A percentile compares a stretch with the other conserved stretches of the same genome.
Evolutionary conservation across 2,797 vertebrate genomes (phyloP).

Genomic region (Danio albolineatus): DNA sequence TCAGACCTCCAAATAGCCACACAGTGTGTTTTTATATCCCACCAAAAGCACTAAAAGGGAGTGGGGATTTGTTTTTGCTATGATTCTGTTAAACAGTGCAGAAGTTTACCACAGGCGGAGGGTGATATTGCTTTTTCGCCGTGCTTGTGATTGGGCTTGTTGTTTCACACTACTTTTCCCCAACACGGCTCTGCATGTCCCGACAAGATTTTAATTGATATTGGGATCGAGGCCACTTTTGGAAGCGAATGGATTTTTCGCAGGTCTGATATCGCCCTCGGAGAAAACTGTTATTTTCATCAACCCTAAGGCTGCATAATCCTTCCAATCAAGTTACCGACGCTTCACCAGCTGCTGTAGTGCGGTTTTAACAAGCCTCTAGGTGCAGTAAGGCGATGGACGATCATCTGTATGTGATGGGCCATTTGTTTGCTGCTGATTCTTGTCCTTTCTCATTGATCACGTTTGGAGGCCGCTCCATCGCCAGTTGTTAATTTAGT

Average conservation of each 20-base stretch:
- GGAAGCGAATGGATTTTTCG: slow-evolving; percentile 54
- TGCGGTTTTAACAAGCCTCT: slow-evolving; percentile 60
- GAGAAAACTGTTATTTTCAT: slow-evolving; percentile 58
- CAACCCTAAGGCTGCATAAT: slow-evolving; percentile 53
- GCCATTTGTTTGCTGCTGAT: slow-evolving; percentile 47
- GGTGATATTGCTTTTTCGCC: slow-evolving; percentile 50
- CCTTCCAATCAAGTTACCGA: slow-evolving; percentile 58
- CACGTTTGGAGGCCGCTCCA: slow-evolving; percentile 18
- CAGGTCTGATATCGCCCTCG: slow-evolving; percentile 57
- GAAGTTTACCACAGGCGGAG: slow-evolving; percentile 40
- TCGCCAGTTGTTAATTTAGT: slow-evolving; percentile 38
- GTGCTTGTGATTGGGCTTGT: slow-evolving; percentile 52
- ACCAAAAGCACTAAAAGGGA: slow-evolving; percentile 44
- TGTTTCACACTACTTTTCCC: slow-evolving; percentile 54
- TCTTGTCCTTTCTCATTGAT: slow-evolving; percentile 52
- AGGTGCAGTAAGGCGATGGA: slow-evolving; percentile 59
- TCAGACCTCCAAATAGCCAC: slow-evolving; percentile 44
- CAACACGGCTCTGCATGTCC: slow-evolving; percentile 60
- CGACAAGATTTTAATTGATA: slow-evolving; percentile 69
- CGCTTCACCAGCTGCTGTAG: slow-evolving; percentile 41
- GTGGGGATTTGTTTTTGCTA: slow-evolving; percentile 40
- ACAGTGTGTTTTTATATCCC: slow-evolving; percentile 48
- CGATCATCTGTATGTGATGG: slow-evolving; percentile 58
- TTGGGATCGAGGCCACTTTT: slow-evolving; percentile 54
- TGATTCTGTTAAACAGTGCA: slow-evolving; percentile 42